Evolutionary conservation across 2,113 vertebrate genomes (phyloP).

Genomic region (Nannospalax galili): DNA sequence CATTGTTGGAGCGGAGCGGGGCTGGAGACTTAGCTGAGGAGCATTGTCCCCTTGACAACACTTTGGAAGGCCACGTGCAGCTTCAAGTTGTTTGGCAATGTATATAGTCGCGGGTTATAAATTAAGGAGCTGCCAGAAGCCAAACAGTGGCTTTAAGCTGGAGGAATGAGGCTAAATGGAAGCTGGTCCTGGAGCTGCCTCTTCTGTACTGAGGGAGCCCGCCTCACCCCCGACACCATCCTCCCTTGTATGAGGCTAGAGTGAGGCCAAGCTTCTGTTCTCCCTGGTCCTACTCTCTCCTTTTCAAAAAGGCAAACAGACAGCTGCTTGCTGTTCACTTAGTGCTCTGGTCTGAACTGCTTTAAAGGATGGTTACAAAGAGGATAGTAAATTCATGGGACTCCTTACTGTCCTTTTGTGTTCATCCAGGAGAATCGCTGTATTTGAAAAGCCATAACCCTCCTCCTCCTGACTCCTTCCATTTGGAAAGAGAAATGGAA

Average conservation of each 20-base stretch:
- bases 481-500: neutral
- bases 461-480: neutral
- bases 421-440: neutral
- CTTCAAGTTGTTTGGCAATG: conserved; percentile 42
- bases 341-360: neutral
- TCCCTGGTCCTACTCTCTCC: neutral
- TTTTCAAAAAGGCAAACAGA: neutral
- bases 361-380: conserved; percentile 18
- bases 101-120: neutral
- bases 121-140: neutral
- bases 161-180: neutral
- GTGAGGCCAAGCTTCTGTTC: neutral
- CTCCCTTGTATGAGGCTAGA: no score
- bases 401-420: neutral
- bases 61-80: conserved; percentile 50
- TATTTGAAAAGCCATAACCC: neutral
- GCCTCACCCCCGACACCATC: no score
- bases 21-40: conserved; percentile 46
- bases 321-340: neutral
- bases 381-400: neutral
- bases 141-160: neutral
- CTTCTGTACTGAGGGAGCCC: neutral
- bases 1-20: conserved; percentile 13
- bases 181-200: neutral
- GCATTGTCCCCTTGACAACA: conserved; percentile 61